phyloP scores from a whole-genome alignment of 2,797 vertebrate genomes.

The Scolopax bukidnonensis region DNA sequence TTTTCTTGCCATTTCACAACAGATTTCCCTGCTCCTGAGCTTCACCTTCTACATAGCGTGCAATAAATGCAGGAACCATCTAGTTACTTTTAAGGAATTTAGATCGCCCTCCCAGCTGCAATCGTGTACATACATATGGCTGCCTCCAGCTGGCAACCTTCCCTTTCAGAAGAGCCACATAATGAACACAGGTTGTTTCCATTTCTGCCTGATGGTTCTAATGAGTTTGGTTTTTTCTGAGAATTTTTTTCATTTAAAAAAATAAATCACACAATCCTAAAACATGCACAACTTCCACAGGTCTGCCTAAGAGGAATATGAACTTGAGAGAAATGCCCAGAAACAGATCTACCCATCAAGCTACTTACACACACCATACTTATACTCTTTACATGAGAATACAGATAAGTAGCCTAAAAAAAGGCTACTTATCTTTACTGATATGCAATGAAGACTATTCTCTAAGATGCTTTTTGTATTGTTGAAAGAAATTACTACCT shows the following conservation, averaged over 20 bases:
- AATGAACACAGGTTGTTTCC: conserved; percentile 17
- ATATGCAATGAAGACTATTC: conserved; percentile 22
- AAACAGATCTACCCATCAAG: not conserved
- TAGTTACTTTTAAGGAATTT: conserved; percentile 24
- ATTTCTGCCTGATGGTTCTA: not conserved
- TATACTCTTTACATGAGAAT: not conserved
- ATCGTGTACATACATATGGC: not conserved
- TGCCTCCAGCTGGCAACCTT: conserved; percentile 42
- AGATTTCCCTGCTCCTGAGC: not conserved
- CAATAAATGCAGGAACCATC: not conserved
- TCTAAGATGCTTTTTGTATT: conserved; percentile 48
- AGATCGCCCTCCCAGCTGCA: conserved; percentile 4
- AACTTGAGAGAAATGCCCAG: not conserved
- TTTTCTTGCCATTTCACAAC: not conserved
- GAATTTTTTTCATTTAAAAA: not conserved
- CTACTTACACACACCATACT: not conserved
- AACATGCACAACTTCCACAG: not conserved
- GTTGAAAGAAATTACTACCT: conserved; percentile 28
- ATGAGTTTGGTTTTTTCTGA: not conserved
- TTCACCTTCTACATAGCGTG: not conserved
- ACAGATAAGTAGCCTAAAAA: not conserved
- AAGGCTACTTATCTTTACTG: conserved; percentile 16
- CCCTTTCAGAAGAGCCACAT: not conserved
- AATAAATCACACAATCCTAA: not conserved
- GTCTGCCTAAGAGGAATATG: not conserved